Conservation (phyloP, 2,797 vertebrate genomes). For the Molossus alvarezi region DNA sequence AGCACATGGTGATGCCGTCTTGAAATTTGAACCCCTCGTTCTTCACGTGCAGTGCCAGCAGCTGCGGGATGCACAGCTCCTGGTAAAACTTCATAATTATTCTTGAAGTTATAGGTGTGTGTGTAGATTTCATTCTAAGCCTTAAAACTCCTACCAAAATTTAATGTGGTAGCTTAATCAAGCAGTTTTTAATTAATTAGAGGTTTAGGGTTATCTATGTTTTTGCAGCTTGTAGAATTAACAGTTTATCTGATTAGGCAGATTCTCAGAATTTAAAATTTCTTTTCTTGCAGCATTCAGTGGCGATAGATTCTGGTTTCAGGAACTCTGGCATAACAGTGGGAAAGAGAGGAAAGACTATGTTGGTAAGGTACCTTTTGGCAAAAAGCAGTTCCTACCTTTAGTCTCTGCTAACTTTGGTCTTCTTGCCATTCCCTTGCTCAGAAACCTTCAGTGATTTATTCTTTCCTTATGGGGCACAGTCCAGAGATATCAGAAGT, state of each 20-base stretch:
- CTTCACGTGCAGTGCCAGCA: conserved; percentile 95
- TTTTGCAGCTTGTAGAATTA: not conserved
- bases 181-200: conserved; percentile 1
- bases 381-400: not conserved
- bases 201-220: not conserved
- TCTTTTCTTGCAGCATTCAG: conserved; percentile 91
- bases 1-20: conserved; percentile 90
- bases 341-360: conserved; percentile 95
- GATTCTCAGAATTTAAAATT: conserved; percentile 21
- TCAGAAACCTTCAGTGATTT: not conserved
- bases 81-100: conserved; percentile 90
- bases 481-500: conserved; percentile 22
- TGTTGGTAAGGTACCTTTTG: conserved; percentile 90
- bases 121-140: conserved; percentile 1
- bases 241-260: not conserved
- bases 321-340: conserved; percentile 97
- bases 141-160: not conserved
- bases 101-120: not conserved
- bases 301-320: conserved; percentile 95
- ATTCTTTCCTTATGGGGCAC: not conserved
- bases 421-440: not conserved
- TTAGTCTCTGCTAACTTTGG: not conserved
- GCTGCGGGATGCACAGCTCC: conserved; percentile 94
- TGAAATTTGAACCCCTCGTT: conserved; percentile 97
- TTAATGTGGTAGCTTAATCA: not conserved